phyloP scores from a whole-genome alignment of 2,797 vertebrate genomes.

The Anisognathus igniventris region DNA sequence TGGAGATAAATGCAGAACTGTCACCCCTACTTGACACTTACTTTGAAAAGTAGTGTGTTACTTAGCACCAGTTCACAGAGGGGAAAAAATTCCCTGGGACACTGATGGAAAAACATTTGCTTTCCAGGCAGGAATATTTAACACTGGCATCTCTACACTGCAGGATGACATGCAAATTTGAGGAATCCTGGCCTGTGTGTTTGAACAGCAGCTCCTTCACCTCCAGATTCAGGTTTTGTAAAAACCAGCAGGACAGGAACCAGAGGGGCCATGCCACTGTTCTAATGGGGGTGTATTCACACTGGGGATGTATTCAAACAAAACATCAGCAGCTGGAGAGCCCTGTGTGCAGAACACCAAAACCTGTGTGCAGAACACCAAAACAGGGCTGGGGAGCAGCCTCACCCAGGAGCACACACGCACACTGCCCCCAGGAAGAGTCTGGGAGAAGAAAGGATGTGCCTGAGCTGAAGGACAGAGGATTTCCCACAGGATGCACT shows the following conservation, averaged over 20 bases:
- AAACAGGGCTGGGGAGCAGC: neutral
- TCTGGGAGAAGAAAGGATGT: neutral
- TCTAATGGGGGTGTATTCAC: neutral
- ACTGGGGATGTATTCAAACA: neutral
- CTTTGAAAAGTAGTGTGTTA: neutral
- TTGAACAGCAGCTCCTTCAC: neutral
- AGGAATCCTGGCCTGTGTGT: neutral
- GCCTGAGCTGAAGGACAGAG: neutral
- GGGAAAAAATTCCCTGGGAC: neutral
- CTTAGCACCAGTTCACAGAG: neutral
- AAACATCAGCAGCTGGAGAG: neutral
- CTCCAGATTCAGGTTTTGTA: neutral
- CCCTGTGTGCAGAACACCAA: neutral
- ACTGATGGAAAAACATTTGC: neutral
- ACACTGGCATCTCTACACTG: neutral
- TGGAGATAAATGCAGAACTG: neutral
- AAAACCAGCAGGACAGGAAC: neutral
- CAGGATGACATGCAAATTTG: fast-evolving
- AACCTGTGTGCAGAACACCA: neutral
- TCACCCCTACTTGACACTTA: neutral
- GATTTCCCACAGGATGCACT: fast-evolving
- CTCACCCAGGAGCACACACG: fast-evolving
- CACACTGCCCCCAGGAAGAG: neutral
- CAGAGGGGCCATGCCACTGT: neutral
- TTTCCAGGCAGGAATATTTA: neutral